A percentile compares a stretch with the other conserved stretches of the same genome.
phyloP scores from a whole-genome alignment of 2,113 vertebrate species.

The Pavo muticus region DNA sequence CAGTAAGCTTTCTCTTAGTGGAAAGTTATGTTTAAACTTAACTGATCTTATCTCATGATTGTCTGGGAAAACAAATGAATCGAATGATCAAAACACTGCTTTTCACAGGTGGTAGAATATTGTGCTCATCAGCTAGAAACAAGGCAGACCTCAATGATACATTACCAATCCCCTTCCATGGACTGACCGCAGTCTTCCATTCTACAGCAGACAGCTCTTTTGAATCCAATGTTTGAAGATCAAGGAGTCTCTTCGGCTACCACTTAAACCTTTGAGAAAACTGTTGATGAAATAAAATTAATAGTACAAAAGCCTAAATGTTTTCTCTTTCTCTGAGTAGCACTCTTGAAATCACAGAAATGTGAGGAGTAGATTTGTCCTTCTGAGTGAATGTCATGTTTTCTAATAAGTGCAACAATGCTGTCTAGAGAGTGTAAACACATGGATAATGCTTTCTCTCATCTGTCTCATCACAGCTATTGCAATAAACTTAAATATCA shows the following conservation, averaged over 20 bases:
- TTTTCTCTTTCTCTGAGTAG: background rate
- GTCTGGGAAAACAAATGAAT: constrained; percentile 9
- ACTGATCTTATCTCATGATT: background rate
- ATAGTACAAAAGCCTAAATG: background rate
- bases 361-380: background rate
- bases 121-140: background rate
- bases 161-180: background rate
- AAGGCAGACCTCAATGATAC: background rate
- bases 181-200: background rate
- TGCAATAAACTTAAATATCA: background rate
- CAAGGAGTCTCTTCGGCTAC: background rate
- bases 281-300: background rate
- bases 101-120: background rate
- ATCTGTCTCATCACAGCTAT: background rate
- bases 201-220: background rate
- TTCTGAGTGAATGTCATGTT: background rate
- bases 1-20: background rate
- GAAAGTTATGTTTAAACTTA: constrained; percentile 26
- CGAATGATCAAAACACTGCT: background rate
- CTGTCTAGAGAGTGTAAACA: background rate
- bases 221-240: background rate
- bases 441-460: background rate
- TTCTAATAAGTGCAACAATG: fast-evolving
- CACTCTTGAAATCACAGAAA: background rate
- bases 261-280: background rate